A percentile compares a stretch with the other conserved stretches of the same genome.
phyloP scores from a whole-genome alignment of 2,888 invertebrate species.

The Melieria crassipennis region DNA sequence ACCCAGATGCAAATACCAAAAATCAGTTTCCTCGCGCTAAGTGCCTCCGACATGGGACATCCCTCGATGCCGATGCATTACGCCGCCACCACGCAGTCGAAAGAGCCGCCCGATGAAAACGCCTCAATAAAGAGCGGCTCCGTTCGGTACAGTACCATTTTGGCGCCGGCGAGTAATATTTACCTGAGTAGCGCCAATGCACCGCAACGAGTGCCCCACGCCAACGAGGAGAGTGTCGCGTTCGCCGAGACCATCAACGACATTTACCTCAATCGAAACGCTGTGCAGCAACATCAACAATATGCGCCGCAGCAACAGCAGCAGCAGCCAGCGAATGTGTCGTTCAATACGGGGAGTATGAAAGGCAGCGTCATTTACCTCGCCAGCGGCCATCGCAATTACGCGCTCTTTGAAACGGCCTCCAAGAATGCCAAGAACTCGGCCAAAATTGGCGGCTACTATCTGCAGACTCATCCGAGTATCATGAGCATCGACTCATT shows the following conservation, averaged over 20 bases:
- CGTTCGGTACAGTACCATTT: slow-evolving; percentile 48
- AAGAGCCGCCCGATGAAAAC: slow-evolving; percentile 23
- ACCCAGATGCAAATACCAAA: slow-evolving; percentile 51
- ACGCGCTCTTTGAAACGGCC: slow-evolving; percentile 56
- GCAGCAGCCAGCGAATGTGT: slow-evolving; percentile 49
- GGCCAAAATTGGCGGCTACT: slow-evolving; percentile 54
- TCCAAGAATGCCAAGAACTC: slow-evolving; percentile 59
- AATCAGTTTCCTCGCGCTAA: slow-evolving; percentile 55
- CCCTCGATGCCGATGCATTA: background rate
- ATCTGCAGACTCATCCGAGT: slow-evolving; percentile 52
- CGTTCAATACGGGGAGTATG: slow-evolving; percentile 51
- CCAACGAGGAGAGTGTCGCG: slow-evolving; percentile 42
- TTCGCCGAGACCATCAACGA: slow-evolving; percentile 60
- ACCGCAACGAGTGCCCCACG: slow-evolving; percentile 22
- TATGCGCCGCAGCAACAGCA: slow-evolving; percentile 34
- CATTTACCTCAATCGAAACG: slow-evolving; percentile 61
- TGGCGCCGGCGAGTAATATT: slow-evolving; percentile 47
- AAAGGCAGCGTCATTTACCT: slow-evolving; percentile 38
- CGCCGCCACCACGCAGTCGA: slow-evolving; percentile 1
- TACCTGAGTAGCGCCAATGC: slow-evolving; percentile 44
- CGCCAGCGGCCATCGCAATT: slow-evolving; percentile 43
- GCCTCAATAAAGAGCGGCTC: slow-evolving; percentile 46
- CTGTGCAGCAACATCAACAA: slow-evolving; percentile 51
- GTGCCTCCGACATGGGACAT: slow-evolving; percentile 18
- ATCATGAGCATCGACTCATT: slow-evolving; percentile 41